Conservation (phyloP, 1,140 invertebrate species). For the Dendrolimus punctatus region DNA sequence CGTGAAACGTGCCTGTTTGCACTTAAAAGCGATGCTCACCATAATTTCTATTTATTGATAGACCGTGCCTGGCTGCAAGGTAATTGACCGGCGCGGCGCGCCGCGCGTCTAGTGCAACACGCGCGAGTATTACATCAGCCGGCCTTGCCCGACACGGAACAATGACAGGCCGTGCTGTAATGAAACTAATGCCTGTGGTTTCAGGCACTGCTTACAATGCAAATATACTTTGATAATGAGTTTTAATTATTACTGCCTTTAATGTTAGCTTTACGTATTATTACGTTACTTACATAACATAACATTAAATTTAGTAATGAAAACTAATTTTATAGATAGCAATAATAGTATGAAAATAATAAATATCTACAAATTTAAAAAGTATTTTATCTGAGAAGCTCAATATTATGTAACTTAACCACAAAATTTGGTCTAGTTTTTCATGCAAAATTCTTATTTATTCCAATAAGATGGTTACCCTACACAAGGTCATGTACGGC, state of each 20-base stretch:
- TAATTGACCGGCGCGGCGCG: constrained; percentile 39
- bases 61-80: constrained; percentile 39
- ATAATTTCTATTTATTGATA: constrained; percentile 38
- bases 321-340: too few relatives aligned
- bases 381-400: too few relatives aligned
- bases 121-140: constrained; percentile 56
- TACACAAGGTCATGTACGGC: constrained; percentile 8
- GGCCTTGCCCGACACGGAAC: constrained; percentile 62
- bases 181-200: constrained; percentile 16
- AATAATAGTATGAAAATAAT: too few relatives aligned
- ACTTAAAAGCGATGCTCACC: constrained; percentile 39
- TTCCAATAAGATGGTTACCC: constrained; percentile 5
- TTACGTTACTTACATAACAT: too few relatives aligned
- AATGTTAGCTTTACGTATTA: too few relatives aligned
- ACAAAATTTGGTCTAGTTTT: too few relatives aligned
- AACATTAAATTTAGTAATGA: too few relatives aligned
- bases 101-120: constrained; percentile 40
- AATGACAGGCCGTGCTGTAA: constrained; percentile 29
- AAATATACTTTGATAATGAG: too few relatives aligned
- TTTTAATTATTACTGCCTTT: too few relatives aligned
- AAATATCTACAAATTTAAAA: too few relatives aligned
- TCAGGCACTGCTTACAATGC: too few relatives aligned
- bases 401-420: too few relatives aligned
- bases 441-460: not conserved
- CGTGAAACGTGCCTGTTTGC: constrained; percentile 3